phyloP scores from a whole-genome alignment of 2,797 vertebrate genomes.

The Channallabes apus region DNA sequence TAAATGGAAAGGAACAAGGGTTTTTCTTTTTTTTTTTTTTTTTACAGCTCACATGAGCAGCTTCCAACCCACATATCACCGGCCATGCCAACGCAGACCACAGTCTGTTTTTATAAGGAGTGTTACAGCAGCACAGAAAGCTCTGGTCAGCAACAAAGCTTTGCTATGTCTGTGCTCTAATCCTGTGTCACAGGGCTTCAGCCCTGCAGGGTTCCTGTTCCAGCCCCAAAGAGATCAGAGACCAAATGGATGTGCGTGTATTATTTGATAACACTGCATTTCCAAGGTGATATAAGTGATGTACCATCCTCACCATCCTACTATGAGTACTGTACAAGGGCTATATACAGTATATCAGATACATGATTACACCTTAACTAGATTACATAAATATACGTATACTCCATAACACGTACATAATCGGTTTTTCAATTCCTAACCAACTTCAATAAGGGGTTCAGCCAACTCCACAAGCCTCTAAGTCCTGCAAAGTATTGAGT shows the following conservation, averaged over 20 bases:
- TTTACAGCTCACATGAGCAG: constrained; percentile 3
- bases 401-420: constrained; percentile 27
- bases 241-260: constrained; percentile 59
- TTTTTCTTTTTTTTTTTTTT: not conserved
- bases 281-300: constrained; percentile 63
- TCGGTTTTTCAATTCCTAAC: constrained; percentile 56
- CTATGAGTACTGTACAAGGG: constrained; percentile 65
- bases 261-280: constrained; percentile 68
- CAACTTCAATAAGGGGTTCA: not conserved
- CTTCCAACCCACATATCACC: not conserved
- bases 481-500: not conserved
- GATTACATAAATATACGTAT: constrained; percentile 63
- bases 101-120: not conserved
- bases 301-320: constrained; percentile 62
- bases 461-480: not conserved
- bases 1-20: not conserved
- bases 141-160: constrained; percentile 37
- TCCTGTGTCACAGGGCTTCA: constrained; percentile 69
- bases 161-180: constrained; percentile 63
- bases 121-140: not conserved
- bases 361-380: constrained; percentile 63
- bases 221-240: constrained; percentile 59
- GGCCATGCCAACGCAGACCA: constrained; percentile 2
- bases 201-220: constrained; percentile 66
- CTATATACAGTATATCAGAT: constrained; percentile 66